Base-by-base conservation (phyloP, 2,888 invertebrate genomes). In the Hedya salicella region DNA sequence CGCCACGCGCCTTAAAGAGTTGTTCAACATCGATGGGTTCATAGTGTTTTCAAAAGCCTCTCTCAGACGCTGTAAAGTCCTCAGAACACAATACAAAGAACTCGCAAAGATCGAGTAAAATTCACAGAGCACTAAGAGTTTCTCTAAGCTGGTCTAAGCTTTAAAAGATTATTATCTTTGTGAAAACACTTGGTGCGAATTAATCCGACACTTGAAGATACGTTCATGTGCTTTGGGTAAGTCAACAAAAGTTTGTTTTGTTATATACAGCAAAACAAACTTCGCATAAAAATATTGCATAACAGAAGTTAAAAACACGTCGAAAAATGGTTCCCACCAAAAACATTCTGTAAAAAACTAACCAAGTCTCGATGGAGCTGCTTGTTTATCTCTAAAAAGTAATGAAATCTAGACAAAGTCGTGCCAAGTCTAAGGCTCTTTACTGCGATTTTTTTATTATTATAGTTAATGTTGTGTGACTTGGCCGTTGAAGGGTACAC, bases 1-100 rank as follows among this genome's bases (percentile, higher is more conserved):
- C 25, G 9, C 36, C 9, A 36, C 36, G 2, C 9, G 36, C 9
- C 2, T n/a, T 25, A 25, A 14, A 9, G n/a, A 25, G n/a, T 49
- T 9, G 1, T 49, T 49, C 6, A 49, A 21, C 25, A 14, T 13
- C 14, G 21, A 49, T 48, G 13, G 19, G 21, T 39, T 39, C 1
- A n/a, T 19, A 53, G n/a, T 36, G 6, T 53, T 17, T n/a, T 39
- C n/a, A 39, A 53, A 39, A 19, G n/a, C 17, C 19, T 17, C 52
- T 50, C 16, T 48, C 14, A 49, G 25, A n/a, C 25, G 5, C 17
- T 36, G 32, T 16, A 52, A 53, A 39, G 19, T 32, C 50, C 16
- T 50, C 30, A 8, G 50, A n/a, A 53, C 53, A n/a, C 8, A 39
- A 19, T 49, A 25, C 49, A 21, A 49, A 49, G 49, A 21, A 21